Percentiles rank a stretch among this genome's conserved stretches.
These are phyloP conservation scores for Arbacia lixula DNA, from an alignment of 53 echinoderm and acorn worm genomes.

Conservation along the genomic window DNA sequence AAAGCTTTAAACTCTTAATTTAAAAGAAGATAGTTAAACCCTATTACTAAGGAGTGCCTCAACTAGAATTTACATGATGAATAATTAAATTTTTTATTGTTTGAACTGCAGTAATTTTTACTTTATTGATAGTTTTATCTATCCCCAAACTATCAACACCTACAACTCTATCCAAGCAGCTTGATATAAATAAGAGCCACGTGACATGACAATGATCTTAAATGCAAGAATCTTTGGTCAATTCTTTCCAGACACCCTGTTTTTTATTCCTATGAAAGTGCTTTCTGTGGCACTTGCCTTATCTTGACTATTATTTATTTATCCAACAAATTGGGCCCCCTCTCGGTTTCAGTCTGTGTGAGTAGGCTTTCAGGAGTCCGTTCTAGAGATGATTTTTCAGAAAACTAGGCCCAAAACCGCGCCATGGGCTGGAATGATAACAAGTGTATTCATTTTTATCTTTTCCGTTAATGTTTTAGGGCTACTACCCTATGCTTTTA, in stretches of 20 bases:
- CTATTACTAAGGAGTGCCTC: conserved; percentile 70
- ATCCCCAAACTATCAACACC: not conserved
- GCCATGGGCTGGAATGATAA: conserved; percentile 40
- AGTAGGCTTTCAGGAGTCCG: not conserved
- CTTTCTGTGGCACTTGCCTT: conserved; percentile 12
- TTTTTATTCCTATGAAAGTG: conserved; percentile 46
- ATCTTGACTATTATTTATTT: conserved; percentile 49
- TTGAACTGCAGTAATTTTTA: conserved; percentile 38
- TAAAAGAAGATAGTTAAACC: conserved; percentile 39
- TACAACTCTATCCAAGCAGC: not conserved
- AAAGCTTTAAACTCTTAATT: conserved; percentile 84
- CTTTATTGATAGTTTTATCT: not conserved
- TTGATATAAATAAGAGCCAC: not conserved
- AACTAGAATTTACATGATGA: conserved; percentile 70
- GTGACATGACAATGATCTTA: conserved; percentile 17
- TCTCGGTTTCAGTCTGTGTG: conserved; percentile 18
- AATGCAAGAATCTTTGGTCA: conserved; percentile 66
- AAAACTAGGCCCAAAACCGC: conserved; percentile 37
- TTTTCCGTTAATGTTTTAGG: conserved; percentile 65
- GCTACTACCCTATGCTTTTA: conserved; percentile 63
- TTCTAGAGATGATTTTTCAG: conserved; percentile 46
- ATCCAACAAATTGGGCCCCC: conserved; percentile 26
- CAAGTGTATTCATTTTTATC: conserved; percentile 52
- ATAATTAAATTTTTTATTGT: conserved; percentile 39
- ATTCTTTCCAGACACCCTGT: conserved; percentile 58